Evolutionary conservation across 1,140 invertebrate genomes (phyloP).

Genomic region (Physella acuta): DNA sequence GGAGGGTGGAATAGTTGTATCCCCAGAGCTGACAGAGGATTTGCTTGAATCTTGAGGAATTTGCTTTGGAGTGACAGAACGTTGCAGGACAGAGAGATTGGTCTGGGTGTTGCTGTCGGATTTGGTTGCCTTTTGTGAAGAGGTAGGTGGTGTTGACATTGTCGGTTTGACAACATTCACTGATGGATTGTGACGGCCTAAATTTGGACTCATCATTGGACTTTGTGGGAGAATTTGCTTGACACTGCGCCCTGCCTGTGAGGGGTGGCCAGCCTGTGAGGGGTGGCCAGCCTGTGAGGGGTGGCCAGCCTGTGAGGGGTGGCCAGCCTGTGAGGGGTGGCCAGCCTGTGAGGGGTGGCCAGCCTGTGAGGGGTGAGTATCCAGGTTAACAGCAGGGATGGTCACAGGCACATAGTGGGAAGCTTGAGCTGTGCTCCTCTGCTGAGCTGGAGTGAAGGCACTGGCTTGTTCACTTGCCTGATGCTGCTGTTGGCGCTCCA

Average conservation of each 20-base stretch:
- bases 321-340: conserved; percentile 25
- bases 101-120: conserved; percentile 54
- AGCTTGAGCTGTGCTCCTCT: conserved; percentile 12
- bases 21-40: background rate
- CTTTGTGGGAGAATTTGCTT: conserved; percentile 26
- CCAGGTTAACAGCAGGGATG: conserved; percentile 30
- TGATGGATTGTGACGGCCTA: conserved; percentile 35
- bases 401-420: conserved; percentile 34
- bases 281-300: conserved; percentile 26
- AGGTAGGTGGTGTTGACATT: conserved; percentile 37
- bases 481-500: conserved; percentile 23
- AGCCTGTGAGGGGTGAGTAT: conserved; percentile 11
- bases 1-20: background rate
- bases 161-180: conserved; percentile 54
- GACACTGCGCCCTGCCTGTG: background rate
- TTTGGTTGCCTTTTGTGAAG: conserved; percentile 34
- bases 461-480: conserved; percentile 5
- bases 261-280: background rate
- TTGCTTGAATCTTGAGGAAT: background rate
- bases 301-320: background rate
- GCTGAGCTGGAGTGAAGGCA: conserved; percentile 18
- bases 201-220: conserved; percentile 33
- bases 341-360: conserved; percentile 2
- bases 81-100: conserved; percentile 46
- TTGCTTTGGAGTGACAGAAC: conserved; percentile 26